Percentiles rank a stretch among this genome's conserved stretches.
These are phyloP conservation scores for Drosophila ficusphila DNA, from an alignment of 1,140 invertebrate genomes.

Conservation along the genomic window DNA sequence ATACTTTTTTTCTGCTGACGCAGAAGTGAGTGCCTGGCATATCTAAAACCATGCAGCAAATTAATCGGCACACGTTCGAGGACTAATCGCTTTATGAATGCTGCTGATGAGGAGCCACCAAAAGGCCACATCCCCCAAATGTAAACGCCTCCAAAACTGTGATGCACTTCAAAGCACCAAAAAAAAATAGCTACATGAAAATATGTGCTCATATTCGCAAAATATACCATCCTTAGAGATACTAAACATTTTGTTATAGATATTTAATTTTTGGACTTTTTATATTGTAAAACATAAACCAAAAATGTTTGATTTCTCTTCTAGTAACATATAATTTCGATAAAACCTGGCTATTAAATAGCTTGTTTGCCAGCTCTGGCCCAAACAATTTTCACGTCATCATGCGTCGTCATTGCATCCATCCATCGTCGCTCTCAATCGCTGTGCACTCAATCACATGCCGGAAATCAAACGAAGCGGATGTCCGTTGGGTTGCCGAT, in stretches of 20 bases:
- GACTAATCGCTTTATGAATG: slow-evolving; percentile 76
- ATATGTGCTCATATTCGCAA: too few species aligned
- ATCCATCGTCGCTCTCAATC: slow-evolving; percentile 64
- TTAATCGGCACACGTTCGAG: slow-evolving; percentile 71
- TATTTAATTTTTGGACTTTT: too few species aligned
- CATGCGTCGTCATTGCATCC: slow-evolving; percentile 32
- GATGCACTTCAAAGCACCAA: background rate
- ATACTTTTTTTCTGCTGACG: slow-evolving; percentile 54
- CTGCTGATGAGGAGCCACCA: slow-evolving; percentile 56
- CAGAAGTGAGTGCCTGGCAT: slow-evolving; percentile 31
- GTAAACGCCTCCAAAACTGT: slow-evolving; percentile 4
- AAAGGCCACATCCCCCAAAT: slow-evolving; percentile 17
- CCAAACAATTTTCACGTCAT: slow-evolving; percentile 22
- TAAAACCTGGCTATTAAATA: background rate
- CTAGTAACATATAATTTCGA: too few species aligned
- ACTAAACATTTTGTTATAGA: too few species aligned
- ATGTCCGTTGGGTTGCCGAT: slow-evolving; percentile 62
- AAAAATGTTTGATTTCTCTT: too few species aligned
- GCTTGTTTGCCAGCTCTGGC: background rate
- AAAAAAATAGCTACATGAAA: background rate
- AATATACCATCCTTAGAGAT: too few species aligned
- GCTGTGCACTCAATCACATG: slow-evolving; percentile 79
- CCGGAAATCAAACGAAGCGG: slow-evolving; percentile 78
- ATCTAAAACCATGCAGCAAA: slow-evolving; percentile 58
- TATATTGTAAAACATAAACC: too few species aligned